phyloP scores from a whole-genome alignment of 2,888 invertebrate genomes.

The Diogma glabrata region DNA sequence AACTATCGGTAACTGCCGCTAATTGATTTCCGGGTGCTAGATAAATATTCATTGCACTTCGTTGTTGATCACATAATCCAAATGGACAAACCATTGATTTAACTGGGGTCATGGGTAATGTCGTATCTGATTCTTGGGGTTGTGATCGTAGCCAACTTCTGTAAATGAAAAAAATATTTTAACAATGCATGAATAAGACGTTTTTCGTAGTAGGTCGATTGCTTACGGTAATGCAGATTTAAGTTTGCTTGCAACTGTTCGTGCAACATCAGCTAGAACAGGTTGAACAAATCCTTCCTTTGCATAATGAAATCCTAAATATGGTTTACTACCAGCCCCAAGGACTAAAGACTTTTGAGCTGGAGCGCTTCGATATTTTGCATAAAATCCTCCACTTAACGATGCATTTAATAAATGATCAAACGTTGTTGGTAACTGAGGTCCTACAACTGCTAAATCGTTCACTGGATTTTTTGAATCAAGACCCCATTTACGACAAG shows the following conservation, averaged over 20 bases:
- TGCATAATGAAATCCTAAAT: slow-evolving; percentile 79
- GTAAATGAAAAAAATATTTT: too few species aligned
- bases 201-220: slow-evolving; percentile 1
- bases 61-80: slow-evolving; percentile 66
- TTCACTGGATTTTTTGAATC: slow-evolving; percentile 67
- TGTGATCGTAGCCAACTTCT: slow-evolving; percentile 44
- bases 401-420: slow-evolving; percentile 73
- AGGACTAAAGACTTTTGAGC: slow-evolving; percentile 65
- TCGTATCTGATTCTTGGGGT: slow-evolving; percentile 31
- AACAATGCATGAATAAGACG: background rate
- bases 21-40: slow-evolving; percentile 61
- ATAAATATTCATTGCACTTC: slow-evolving; percentile 62
- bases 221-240: slow-evolving; percentile 56
- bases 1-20: slow-evolving; percentile 71
- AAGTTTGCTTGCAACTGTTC: slow-evolving; percentile 79
- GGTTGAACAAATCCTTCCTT: slow-evolving; percentile 77
- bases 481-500: slow-evolving; percentile 81
- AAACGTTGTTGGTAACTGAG: slow-evolving; percentile 51
- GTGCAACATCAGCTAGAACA: slow-evolving; percentile 80
- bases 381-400: slow-evolving; percentile 33
- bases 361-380: slow-evolving; percentile 57
- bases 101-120: slow-evolving; percentile 29
- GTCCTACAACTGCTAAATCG: slow-evolving; percentile 61
- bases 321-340: slow-evolving; percentile 71
- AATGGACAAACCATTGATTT: slow-evolving; percentile 68